A percentile compares a stretch with the other conserved stretches of the same genome.
phyloP scores from a whole-genome alignment of 2,113 vertebrate genomes.

The Clinocottus analis region DNA sequence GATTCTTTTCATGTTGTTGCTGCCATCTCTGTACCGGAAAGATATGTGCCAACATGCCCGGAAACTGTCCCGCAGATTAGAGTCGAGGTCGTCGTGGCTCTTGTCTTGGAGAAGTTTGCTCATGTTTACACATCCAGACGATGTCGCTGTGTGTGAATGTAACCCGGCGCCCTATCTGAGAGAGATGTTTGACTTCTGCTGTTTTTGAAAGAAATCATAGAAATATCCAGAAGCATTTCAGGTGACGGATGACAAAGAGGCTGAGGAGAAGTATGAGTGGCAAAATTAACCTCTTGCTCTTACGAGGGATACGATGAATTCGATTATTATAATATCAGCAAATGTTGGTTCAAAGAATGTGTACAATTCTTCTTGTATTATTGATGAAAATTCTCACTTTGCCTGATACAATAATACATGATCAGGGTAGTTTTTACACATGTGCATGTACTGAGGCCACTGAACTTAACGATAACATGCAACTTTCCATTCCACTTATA shows the following conservation, averaged over 20 bases:
- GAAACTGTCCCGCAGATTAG: constrained; percentile 16
- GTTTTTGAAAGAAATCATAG: background rate
- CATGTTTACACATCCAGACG: constrained; percentile 43
- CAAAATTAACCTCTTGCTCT: no score
- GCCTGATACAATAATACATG: background rate
- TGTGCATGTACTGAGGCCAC: no score
- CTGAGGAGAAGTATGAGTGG: background rate
- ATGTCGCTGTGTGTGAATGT: constrained; percentile 13
- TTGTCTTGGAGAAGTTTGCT: constrained; percentile 2
- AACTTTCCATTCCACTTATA: background rate
- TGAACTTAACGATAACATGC: background rate
- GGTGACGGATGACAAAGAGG: constrained; percentile 46
- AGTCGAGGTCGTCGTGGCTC: background rate
- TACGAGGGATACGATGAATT: no score
- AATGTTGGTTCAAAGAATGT: no score
- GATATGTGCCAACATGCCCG: background rate
- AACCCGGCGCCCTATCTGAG: constrained; percentile 12
- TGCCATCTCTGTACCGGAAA: constrained; percentile 2
- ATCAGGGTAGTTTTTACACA: background rate
- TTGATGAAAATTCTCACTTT: background rate
- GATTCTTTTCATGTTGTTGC: constrained; percentile 2
- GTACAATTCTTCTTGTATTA: background rate
- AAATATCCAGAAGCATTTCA: constrained; percentile 24
- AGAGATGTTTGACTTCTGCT: constrained; percentile 25
- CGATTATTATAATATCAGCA: no score